Evolutionary conservation across 1,140 invertebrate species (phyloP), one percentile per base, ranked within the genome.

Genomic region (Protaetia brevitarsis): DNA sequence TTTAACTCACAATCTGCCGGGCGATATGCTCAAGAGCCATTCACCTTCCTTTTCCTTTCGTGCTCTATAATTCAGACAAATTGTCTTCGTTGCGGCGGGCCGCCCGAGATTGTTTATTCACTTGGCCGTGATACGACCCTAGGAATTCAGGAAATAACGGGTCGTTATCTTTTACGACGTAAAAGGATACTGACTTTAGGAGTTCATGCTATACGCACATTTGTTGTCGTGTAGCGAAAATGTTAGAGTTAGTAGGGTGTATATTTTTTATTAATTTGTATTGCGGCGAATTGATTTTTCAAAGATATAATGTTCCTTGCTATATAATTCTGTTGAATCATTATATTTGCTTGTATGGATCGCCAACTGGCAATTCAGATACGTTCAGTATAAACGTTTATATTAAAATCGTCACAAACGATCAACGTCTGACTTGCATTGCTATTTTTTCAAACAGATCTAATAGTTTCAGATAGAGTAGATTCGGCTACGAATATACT

Each of bases 61-160:
- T 51, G 41, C 41, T 19, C 11, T 51, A 23, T 51, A 51, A 51
- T 51, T 51, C 41, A 51, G 41, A 51, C 41, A 51, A 51, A 51
- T 51, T 51, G 41, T 16, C 41, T 16, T 13, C 26, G 11, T 23
- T 23, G 41, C 11, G 11, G 19, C 13, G 41, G 26, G 26, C 41
- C 26, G 41, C 41, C 41, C 26, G 26, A 51, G 41, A 51, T 51
- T 51, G 41, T 51, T 51, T 51, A 51, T 51, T 51, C 41, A 19
- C 41, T 51, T 51, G 41, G 26, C 41, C 41, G 19, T 51, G 16
- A 51, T 51, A 51, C 41, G 41, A 8, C 19, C 1, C 19, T 51
- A 51, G 41, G 19, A 51, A 51, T 23, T 23, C 41, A 23, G 41
- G 41, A 51, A 51, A 51, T 23, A 51, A 51, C 41, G 41, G 19